Conservation (phyloP, 2,888 invertebrate species). For the Orthosia gracilis region DNA sequence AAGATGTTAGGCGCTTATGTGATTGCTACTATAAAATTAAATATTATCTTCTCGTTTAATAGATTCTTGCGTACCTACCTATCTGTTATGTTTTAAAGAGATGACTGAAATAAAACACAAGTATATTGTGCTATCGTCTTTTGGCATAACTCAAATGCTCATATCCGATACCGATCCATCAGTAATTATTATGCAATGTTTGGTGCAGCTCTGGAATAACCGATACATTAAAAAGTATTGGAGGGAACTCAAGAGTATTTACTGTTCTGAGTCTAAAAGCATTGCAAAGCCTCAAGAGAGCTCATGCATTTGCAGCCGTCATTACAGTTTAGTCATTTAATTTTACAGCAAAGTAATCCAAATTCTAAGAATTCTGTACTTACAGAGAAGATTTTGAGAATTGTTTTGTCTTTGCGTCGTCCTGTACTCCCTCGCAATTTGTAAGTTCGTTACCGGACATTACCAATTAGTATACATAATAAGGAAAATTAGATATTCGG, state of each 20-base stretch:
- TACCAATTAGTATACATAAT: neutral
- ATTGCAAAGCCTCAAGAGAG: neutral
- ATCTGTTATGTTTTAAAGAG: neutral
- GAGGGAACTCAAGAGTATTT: neutral
- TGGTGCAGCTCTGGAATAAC: conserved; percentile 31
- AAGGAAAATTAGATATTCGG: neutral
- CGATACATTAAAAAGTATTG: conserved; percentile 13
- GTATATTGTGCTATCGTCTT: conserved; percentile 3
- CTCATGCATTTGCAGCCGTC: neutral
- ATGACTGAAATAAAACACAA: neutral
- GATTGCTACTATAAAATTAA: neutral
- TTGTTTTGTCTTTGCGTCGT: neutral
- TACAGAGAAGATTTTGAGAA: neutral
- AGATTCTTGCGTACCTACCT: too few relatives aligned
- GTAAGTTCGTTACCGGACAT: neutral
- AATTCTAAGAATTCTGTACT: neutral
- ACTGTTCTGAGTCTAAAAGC: neutral
- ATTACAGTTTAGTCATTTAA: neutral
- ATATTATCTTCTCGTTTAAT: neutral
- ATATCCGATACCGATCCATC: conserved; percentile 1
- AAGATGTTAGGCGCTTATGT: neutral
- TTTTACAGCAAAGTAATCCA: neutral
- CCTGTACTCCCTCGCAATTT: neutral
- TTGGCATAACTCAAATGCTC: conserved; percentile 20
- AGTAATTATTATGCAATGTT: conserved; percentile 12